Base-by-base conservation (phyloP, 1,140 invertebrate genomes). In the Myzus persicae region DNA sequence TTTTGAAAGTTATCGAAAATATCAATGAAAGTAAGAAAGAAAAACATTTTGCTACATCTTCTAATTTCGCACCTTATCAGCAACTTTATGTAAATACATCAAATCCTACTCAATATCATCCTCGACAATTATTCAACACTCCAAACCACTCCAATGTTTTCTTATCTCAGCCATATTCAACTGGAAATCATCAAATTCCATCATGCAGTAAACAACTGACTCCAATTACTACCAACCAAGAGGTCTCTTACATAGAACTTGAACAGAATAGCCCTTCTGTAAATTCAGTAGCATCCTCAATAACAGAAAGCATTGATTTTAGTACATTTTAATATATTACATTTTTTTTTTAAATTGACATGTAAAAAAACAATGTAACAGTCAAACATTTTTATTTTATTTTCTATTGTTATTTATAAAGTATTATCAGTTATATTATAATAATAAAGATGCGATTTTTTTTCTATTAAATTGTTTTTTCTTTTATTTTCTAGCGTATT, bases 81-180 rank as follows among this genome's bases (percentile, higher is more conserved):
- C 87, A 89, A 89, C 87, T 89, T 89, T 89, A 51, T 89, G 87
- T 89, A 89, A 89, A 89, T 38, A 89, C 87, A 89, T 89, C 87
- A 89, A 51, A 51, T 51, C 24, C 46, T 31, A 89, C 87, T 89
- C 46, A 89, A 89, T 51, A 89, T 89, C 87, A 89, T 89, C 87
- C 87, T 89, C 42, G 40, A 89, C 87, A 89, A 89, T 89, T 89
- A 46, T 89, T 42, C 87, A 89, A 89, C 87, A 89, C 87, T 89
- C 87, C 87, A 24, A 89, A n/a, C n/a, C 87, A 51, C 36, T 89
- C 87, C 44, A 89, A 89, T 51, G 46, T 89, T 89, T 89, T n/a
- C 44, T 89, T 89, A 89, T 89, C 46, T 89, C 87, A 89, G 87
- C 87, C 87, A 89, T 89, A 89, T 89, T 42, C 87, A 89, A 42